phyloP scores from a whole-genome alignment of 2,888 invertebrate species.

The Cryptus armator region DNA sequence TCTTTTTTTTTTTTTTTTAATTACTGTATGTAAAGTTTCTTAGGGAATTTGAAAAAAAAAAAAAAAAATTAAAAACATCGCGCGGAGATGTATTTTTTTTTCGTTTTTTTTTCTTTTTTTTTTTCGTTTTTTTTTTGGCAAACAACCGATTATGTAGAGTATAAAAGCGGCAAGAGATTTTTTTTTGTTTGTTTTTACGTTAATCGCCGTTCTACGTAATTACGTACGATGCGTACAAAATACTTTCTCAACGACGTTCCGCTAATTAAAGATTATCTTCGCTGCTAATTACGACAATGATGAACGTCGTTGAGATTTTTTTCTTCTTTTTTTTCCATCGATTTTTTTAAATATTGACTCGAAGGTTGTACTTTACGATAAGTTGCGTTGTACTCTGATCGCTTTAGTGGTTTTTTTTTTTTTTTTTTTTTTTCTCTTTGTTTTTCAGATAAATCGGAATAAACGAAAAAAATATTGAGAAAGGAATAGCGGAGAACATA shows the following conservation, averaged over 20 bases:
- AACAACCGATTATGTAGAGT: constrained; percentile 39
- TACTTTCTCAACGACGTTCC: constrained; percentile 36
- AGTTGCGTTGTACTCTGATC: constrained; percentile 49
- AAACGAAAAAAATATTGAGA: constrained; percentile 6
- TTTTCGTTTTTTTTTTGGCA: constrained; percentile 24
- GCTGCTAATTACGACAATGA: not conserved
- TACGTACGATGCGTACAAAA: constrained; percentile 48
- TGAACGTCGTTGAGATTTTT: constrained; percentile 23
- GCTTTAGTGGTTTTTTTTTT: not conserved
- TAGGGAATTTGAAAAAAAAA: not conserved
- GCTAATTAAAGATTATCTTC: constrained; percentile 27
- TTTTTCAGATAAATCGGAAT: not conserved
- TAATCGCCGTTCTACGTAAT: constrained; percentile 39
- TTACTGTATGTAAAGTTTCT: too few relatives aligned
- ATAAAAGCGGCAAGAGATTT: constrained; percentile 56
- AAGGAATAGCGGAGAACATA: constrained; percentile 2
- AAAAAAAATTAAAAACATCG: not conserved
- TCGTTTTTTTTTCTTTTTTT: not conserved
- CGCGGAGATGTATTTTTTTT: not conserved
- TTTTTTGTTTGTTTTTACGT: constrained; percentile 6
- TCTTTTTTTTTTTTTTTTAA: too few relatives aligned
- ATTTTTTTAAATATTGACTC: constrained; percentile 55
- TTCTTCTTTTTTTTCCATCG: constrained; percentile 1
- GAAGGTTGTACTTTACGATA: constrained; percentile 60
- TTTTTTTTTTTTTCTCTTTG: not conserved